These are phyloP conservation scores for Petrocephalus sullivani DNA, from an alignment of 2,797 vertebrate genomes.

Conservation along the genomic window DNA sequence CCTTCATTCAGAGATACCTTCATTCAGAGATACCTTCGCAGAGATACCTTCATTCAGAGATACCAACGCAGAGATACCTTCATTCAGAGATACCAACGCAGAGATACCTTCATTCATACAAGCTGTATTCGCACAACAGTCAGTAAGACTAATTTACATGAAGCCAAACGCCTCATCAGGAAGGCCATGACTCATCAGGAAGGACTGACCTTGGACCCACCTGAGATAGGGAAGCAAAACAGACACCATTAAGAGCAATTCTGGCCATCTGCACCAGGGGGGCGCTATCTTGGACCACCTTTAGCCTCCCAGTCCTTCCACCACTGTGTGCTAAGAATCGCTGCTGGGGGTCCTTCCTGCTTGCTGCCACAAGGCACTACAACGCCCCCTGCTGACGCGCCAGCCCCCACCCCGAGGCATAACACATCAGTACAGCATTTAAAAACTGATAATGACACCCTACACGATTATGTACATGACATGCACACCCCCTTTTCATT, in stretches of 20 bases:
- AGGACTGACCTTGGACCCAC: not conserved
- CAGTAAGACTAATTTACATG: not conserved
- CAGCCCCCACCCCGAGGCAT: not conserved
- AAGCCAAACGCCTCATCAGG: not conserved
- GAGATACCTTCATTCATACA: not conserved
- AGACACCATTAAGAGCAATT: not conserved
- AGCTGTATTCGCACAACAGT: not conserved
- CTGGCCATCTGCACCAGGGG: not conserved
- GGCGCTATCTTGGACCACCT: not conserved
- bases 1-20: not conserved
- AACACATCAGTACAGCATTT: not conserved
- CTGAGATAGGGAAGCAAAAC: not conserved
- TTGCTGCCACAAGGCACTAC: not conserved
- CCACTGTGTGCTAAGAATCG: not conserved
- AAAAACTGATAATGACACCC: not conserved
- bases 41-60: not conserved
- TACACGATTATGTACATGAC: not conserved
- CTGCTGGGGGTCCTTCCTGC: not conserved
- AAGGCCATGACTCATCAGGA: not conserved
- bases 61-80: not conserved
- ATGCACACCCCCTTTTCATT: not conserved
- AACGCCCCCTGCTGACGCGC: not conserved
- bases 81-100: not conserved
- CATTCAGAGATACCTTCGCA: too few relatives aligned
- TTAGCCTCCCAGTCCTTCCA: not conserved